Evolutionary conservation across 2,797 vertebrate genomes (phyloP).

Genomic region (Chrosomus eos): DNA sequence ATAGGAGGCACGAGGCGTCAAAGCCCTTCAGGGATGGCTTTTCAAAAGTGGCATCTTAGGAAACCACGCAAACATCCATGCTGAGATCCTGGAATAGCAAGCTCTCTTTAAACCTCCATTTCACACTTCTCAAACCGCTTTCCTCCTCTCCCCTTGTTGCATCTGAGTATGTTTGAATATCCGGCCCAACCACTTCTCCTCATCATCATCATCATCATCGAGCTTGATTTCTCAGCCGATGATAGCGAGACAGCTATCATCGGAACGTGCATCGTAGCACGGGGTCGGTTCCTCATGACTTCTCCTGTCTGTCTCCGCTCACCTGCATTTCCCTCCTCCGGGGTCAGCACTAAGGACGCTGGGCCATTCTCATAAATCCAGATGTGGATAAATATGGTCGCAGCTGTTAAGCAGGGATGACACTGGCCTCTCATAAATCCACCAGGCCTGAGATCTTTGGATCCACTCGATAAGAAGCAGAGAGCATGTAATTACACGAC

Average conservation of each 20-base stretch:
- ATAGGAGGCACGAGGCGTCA: neutral
- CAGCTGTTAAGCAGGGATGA: constrained; percentile 69
- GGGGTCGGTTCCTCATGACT: constrained; percentile 31
- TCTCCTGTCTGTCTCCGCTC: neutral
- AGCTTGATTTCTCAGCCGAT: constrained; percentile 18
- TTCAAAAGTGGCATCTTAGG: neutral
- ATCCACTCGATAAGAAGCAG: constrained; percentile 47
- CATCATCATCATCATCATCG: constrained; percentile 11
- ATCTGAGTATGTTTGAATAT: neutral
- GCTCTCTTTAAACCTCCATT: constrained; percentile 4
- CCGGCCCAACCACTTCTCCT: neutral
- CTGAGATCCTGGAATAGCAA: constrained; percentile 28
- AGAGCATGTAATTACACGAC: constrained; percentile 53
- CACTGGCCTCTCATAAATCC: constrained; percentile 66
- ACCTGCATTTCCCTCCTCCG: constrained; percentile 36
- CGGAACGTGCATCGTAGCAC: neutral
- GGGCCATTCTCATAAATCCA: constrained; percentile 64
- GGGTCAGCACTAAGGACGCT: constrained; percentile 15
- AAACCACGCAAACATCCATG: constrained; percentile 42
- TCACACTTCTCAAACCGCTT: constrained; percentile 5
- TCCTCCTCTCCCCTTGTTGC: neutral
- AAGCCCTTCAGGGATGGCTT: neutral
- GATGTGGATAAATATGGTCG: constrained; percentile 71
- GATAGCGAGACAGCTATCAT: neutral
- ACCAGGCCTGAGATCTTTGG: constrained; percentile 44